These are phyloP conservation scores for Brachypteracias leptosomus DNA, from an alignment of 2,113 vertebrate species.

Conservation along the genomic window DNA sequence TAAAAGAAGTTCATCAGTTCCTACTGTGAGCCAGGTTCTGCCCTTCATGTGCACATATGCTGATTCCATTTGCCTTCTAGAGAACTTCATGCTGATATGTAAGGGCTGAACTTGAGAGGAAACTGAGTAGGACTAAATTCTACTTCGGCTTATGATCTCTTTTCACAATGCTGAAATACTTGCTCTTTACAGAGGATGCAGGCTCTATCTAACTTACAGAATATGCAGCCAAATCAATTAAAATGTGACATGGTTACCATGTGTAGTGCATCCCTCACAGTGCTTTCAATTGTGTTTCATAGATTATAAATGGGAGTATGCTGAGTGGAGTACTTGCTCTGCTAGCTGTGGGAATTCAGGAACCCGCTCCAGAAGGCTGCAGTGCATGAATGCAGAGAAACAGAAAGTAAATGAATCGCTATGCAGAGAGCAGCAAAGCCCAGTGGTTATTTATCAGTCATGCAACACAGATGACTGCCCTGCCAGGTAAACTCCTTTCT, in stretches of 20 bases:
- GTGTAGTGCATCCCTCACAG: not conserved
- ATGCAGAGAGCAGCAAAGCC: slow-evolving; percentile 78
- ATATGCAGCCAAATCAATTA: not conserved
- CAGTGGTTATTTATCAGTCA: slow-evolving; percentile 48
- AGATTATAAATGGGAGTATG: slow-evolving; percentile 81
- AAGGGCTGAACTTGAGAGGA: not conserved
- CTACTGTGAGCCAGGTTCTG: slow-evolving; percentile 22
- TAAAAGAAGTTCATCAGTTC: slow-evolving; percentile 40
- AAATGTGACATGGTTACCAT: not conserved
- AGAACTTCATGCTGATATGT: not conserved
- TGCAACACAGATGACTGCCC: slow-evolving; percentile 85
- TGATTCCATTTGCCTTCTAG: slow-evolving; percentile 34
- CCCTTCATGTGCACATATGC: not conserved
- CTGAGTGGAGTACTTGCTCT: slow-evolving; percentile 83
- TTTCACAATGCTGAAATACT: not conserved
- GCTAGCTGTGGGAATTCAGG: slow-evolving; percentile 83
- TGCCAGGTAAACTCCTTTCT: slow-evolving; percentile 74
- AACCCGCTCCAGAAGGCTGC: slow-evolving; percentile 64
- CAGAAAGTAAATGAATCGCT: slow-evolving; percentile 66
- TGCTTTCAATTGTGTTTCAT: not conserved
- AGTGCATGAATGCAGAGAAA: slow-evolving; percentile 68
- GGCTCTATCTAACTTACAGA: not conserved
- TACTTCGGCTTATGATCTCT: not conserved
- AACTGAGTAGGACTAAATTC: not conserved
- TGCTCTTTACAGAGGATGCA: not conserved